These are phyloP conservation scores for Lordiphosa clarofinis DNA, from an alignment of 1,140 invertebrate genomes.

Conservation along the genomic window DNA sequence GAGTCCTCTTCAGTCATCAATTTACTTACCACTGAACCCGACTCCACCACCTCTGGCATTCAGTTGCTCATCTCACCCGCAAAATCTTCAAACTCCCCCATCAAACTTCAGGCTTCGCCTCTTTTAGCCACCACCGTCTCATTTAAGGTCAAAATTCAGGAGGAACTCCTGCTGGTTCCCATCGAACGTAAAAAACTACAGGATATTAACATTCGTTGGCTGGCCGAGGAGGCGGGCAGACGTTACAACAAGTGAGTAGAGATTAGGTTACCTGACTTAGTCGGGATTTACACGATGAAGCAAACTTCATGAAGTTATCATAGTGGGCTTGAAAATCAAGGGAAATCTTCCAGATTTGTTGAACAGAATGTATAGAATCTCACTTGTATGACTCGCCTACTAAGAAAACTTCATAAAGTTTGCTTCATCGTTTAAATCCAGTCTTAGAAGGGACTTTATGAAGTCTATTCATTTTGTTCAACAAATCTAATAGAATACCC, in stretches of 20 bases:
- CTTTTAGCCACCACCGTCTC: constrained; percentile 67
- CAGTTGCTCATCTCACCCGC: constrained; percentile 64
- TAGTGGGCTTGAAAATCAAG: too few relatives aligned
- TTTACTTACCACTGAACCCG: constrained; percentile 65
- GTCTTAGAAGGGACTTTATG: too few relatives aligned
- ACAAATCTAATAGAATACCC: too few relatives aligned
- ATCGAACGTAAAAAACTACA: constrained; percentile 82
- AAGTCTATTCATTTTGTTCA: too few relatives aligned
- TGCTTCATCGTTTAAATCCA: too few relatives aligned
- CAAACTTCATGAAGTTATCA: too few relatives aligned
- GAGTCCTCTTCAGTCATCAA: constrained; percentile 47
- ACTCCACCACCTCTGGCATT: constrained; percentile 73
- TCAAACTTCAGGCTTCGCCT: constrained; percentile 56
- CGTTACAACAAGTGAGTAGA: constrained; percentile 85
- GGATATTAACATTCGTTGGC: constrained; percentile 84
- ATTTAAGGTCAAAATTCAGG: constrained; percentile 84
- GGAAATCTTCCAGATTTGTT: too few relatives aligned
- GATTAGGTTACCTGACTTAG: too few relatives aligned
- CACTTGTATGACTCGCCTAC: too few relatives aligned
- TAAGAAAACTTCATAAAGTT: too few relatives aligned
- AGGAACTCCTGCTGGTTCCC: constrained; percentile 84
- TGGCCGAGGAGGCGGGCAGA: constrained; percentile 85
- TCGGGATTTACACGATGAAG: too few relatives aligned
- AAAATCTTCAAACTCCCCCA: constrained; percentile 48
- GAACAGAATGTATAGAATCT: too few relatives aligned